Base-by-base conservation (phyloP, 2,113 vertebrate species). In the Carassius auratus region DNA sequence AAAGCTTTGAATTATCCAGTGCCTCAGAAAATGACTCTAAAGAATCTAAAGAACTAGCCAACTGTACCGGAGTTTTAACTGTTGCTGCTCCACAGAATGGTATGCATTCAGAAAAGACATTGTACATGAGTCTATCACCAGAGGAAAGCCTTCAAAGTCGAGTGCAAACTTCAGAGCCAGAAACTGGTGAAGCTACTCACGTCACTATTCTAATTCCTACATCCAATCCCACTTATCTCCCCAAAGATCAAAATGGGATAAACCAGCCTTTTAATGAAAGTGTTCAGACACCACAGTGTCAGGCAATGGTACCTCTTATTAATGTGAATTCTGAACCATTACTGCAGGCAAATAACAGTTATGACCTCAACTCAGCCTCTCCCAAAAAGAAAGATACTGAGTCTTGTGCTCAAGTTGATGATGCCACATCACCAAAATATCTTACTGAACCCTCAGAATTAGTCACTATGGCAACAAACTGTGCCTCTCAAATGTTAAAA, bases 371-470 rank as follows among this genome's bases (percentile, higher is more conserved):
- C 76, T 74, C 86, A 12, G 84, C 81, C 15, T 61, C 91, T 42
- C 61, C 86, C 61, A 78, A 82, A 33, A 85, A 76, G 52, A 36
- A 79, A 30, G 26, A 85, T 33, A 66, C 3, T 38, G 66, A 89
- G 26, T 33, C 61, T 62, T 45, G 62, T 77, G n/a, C 64, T 23
- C 76, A 86, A 81, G 84, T 45, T 33, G n/a, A 61, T 36, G 36
- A 89, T 10, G 42, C 48, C 48, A 83, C 45, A 55, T 71, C 30
- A 62, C 66, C 73, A 78, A 89, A 91, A 89, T 80, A 90, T 90
- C 87, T 89, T 89, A 89, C 90, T 80, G 62, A 88, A 26, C 90
- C 89, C 71, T 78, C 90, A 85, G 91, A 89, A 87, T 42, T 79
- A 5, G 75, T 91, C 64, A 88, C 84, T 57, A 86, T 89, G 75